phyloP scores from a whole-genome alignment of 2,797 vertebrate species.

The Corythornis leucogaster region DNA sequence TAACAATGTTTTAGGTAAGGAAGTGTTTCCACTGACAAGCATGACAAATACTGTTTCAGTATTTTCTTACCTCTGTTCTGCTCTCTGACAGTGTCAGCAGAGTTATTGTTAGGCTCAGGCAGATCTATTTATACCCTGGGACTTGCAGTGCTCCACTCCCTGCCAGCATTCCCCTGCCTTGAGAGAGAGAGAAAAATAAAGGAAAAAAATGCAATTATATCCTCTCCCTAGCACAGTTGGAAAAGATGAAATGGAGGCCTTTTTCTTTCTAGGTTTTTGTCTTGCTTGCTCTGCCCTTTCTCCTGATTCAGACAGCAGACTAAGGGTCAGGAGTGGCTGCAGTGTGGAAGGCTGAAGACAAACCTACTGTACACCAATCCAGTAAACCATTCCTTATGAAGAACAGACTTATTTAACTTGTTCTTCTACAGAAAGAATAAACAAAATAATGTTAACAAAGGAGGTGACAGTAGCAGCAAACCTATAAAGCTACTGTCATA shows the following conservation, averaged over 20 bases:
- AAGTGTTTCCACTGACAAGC: slow-evolving; percentile 39
- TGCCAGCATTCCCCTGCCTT: neutral
- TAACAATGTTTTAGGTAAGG: slow-evolving; percentile 31
- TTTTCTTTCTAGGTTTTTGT: neutral
- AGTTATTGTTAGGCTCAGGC: slow-evolving; percentile 25
- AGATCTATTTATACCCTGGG: slow-evolving; percentile 34
- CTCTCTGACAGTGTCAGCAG: neutral
- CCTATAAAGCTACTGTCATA: neutral
- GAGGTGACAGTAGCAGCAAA: neutral
- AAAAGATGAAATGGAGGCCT: neutral
- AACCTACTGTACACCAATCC: neutral
- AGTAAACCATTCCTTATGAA: neutral
- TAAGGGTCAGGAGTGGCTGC: neutral
- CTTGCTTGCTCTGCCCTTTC: neutral
- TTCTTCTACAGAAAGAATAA: neutral
- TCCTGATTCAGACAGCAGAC: neutral
- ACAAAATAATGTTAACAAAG: neutral
- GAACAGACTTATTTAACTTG: neutral
- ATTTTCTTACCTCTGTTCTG: slow-evolving; percentile 22
- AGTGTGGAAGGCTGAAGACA: neutral
- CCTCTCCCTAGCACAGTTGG: neutral
- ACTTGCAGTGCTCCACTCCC: neutral
- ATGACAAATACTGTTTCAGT: slow-evolving; percentile 46
- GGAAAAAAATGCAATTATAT: neutral
- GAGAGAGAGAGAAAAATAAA: neutral